phyloP scores from a whole-genome alignment of 1,140 invertebrate genomes.

The Diorhabda sublineata region DNA sequence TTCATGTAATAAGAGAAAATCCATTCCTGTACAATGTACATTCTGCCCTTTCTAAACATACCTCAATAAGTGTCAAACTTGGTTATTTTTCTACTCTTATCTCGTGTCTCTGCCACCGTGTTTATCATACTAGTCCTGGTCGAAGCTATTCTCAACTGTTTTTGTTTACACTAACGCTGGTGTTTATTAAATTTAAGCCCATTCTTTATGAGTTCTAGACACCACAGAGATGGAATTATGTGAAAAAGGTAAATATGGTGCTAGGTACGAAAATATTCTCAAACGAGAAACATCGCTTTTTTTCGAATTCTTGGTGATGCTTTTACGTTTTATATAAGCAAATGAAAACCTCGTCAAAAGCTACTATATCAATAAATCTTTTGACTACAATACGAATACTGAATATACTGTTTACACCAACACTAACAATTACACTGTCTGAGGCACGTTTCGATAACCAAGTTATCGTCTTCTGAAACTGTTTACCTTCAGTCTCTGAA shows the following conservation, averaged over 20 bases:
- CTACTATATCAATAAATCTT: no score
- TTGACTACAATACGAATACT: no score
- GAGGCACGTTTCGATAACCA: no score
- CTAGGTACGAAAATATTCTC: background rate
- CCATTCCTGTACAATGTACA: background rate
- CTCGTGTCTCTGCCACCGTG: slow-evolving; percentile 8
- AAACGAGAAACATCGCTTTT: background rate
- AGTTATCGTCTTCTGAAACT: no score
- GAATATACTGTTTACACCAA: no score
- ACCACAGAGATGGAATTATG: slow-evolving; percentile 11
- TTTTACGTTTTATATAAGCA: no score
- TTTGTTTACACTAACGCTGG: background rate
- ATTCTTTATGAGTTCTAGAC: slow-evolving; percentile 14
- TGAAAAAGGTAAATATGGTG: slow-evolving; percentile 3
- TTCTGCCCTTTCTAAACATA: slow-evolving; percentile 2
- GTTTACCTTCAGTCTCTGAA: no score
- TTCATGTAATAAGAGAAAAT: no score
- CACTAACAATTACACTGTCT: no score
- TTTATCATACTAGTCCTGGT: slow-evolving; percentile 7
- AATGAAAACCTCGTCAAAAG: no score
- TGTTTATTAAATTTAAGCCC: slow-evolving; percentile 15
- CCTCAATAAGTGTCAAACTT: slow-evolving; percentile 10
- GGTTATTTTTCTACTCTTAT: slow-evolving; percentile 11
- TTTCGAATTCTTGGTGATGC: background rate
- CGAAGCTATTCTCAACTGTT: background rate